Base-by-base conservation (phyloP, 2,113 vertebrate genomes). In the Stictonetta naevosa region DNA sequence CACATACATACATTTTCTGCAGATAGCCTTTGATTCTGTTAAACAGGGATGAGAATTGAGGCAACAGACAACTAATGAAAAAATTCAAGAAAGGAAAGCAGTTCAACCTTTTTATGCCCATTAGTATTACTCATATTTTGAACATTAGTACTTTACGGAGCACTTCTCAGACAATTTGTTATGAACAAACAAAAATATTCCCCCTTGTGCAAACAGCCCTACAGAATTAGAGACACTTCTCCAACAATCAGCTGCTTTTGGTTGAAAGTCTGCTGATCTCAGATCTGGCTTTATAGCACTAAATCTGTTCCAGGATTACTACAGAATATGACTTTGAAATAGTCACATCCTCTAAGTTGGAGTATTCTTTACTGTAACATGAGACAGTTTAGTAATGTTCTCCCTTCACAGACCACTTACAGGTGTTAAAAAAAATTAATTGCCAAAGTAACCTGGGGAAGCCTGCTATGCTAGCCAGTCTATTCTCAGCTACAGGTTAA, bases 21-120 rank as follows among this genome's bases (percentile, higher is more conserved):
- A n/a, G 17, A 36, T 1, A 21, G 29, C 2, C 2, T 15, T 56
- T 1, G 0, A 53, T 34, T 79, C 62, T 56, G 15, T 48, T 68
- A 92, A 14, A 33, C 0, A 0, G 10, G 28, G 4, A 75, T 29
- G 4, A 74, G 73, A 58, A 58, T 4, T 13, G n/a, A 66, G 28
- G 38, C 38, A 68, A 62, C 15, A 74, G 83, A 46, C 19, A 31
- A 82, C 3, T 14, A 73, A 72, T 28, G 2, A 56, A 86, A 75
- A 80, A 6, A 55, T 1, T 48, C 18, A 4, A 5, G 33, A 83
- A 72, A 38, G 28, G 11, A 60, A 84, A 76, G 16, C 5, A 76
- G 16, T 31, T 85, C 4, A 79, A 22, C 13, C 13, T 75, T 78
- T 44, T 80, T 3, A 53, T 3, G 3, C 2, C 13, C 25, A 60